Evolutionary conservation across 2,797 vertebrate genomes (phyloP).

Genomic region (Hydrocynus forskahlii): DNA sequence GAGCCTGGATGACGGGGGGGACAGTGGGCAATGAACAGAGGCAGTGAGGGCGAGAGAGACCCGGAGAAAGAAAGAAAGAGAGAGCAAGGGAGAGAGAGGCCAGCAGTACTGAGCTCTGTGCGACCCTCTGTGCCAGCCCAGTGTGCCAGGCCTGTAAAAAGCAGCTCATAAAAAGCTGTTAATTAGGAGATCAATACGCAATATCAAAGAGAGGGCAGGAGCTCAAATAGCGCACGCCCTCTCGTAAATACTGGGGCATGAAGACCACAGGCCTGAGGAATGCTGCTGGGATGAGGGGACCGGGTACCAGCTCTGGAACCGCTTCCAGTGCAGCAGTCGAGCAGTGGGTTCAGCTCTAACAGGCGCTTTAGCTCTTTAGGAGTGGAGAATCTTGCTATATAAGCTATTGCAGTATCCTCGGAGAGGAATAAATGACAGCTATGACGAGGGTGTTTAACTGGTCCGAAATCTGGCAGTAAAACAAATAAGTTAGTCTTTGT

Average conservation of each 20-base stretch:
- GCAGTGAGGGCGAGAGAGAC: slow-evolving; percentile 62
- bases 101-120: slow-evolving; percentile 1
- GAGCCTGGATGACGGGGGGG: slow-evolving; percentile 35
- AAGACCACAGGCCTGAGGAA: slow-evolving; percentile 31
- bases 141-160: slow-evolving; percentile 50
- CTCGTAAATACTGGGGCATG: slow-evolving; percentile 44
- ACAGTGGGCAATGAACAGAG: slow-evolving; percentile 34
- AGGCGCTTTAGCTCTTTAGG: neutral
- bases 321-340: neutral
- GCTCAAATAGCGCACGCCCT: slow-evolving; percentile 33
- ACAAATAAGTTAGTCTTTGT: no score
- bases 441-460: no score
- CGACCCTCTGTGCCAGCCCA: slow-evolving; percentile 32
- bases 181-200: slow-evolving; percentile 51
- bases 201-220: slow-evolving; percentile 45
- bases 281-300: slow-evolving; percentile 31
- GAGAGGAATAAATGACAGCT: no score
- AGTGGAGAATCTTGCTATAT: neutral
- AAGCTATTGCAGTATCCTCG: neutral
- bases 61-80: slow-evolving; percentile 51
- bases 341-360: neutral
- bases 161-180: slow-evolving; percentile 51
- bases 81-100: neutral
- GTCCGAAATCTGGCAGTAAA: no score
- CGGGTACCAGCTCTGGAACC: neutral